Evolutionary conservation across 2,113 vertebrate genomes (phyloP), one percentile per base, ranked within the genome.

Genomic region (Callipepla squamata): DNA sequence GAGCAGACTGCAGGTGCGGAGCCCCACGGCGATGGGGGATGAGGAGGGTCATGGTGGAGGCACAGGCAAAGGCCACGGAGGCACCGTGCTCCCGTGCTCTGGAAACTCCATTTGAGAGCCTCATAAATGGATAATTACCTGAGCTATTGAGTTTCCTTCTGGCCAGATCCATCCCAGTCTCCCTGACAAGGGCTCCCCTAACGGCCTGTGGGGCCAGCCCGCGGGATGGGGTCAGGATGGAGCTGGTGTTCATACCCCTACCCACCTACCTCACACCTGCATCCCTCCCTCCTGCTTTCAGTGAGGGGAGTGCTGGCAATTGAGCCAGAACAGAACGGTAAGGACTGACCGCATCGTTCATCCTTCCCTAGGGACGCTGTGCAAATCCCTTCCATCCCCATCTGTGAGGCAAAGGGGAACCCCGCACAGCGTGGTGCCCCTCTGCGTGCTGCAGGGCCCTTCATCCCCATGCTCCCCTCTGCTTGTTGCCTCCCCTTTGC

Each of bases 31-130:
- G 4, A 69, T 53, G 89, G 66, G 85, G 81, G 79, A 87, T 13
- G 4, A 59, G 38, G 74, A 45, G 14, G 30, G 78, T 62, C 2
- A 2, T 63, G 75, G 45, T 5, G 11, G 81, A 65, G 77, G 50
- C 74, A 28, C 72, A 4, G 34, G 70, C 58, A 38, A 55, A 85
- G 87, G 38, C 94, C 36, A 32, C 3, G 3, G 76, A 85, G 89
- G 85, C 88, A 94, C 84, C 18, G 1, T 88, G 80, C 84, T 94
- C 50, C 47, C 1, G 1, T 14, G 76, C 94, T 93, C 73, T 96
- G 93, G 96, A 97, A 96, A 93, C 80, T 91, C 93, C 83, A 96
- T 97, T 93, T 93, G 84, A 96, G 92, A 95, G 82, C 92, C 81
- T 96, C 90, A 87, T 92, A 95, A 84, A 92, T 86, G 85, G 89